Base-by-base conservation (phyloP, 2,888 invertebrate species). In the Notodonta dromedarius region DNA sequence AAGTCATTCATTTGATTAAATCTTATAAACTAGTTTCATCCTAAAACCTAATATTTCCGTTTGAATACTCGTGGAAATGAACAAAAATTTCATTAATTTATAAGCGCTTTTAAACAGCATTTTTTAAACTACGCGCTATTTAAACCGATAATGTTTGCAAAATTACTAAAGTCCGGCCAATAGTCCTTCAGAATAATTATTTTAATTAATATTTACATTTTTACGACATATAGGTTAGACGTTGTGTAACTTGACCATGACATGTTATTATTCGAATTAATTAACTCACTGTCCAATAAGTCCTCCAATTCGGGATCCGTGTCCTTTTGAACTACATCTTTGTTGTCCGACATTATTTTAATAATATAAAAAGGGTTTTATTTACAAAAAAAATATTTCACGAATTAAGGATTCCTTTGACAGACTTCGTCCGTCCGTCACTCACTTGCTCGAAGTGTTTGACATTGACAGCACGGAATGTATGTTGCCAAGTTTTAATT, bases 271-370 rank as follows among this genome's bases (percentile, higher is more conserved):
- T 14, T 24, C 56, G 12, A 59, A 59, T 16, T 57, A 59, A 57
- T 63, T n/a, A 32, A 94, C 95, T 95, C 88, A 97, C 97, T 97
- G 85, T 97, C 96, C 71, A 97, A 88, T 75, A 97, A 92, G 71
- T 96, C 96, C 62, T 96, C 95, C 70, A 97, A 89, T 84, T 97
- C 97, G 46, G 95, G 94, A 77, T 97, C 96, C 40, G 88, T 89
- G 8, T 88, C 86, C 39, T 89, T 87, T 73, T 86, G 85, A 0
- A 82, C 67, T 16, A 85, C 75, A 71, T 91, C 86, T 65, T 93
- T 91, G 69, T 87, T 89, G 59, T 93, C 92, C 52, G 93, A 87
- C 93, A 93, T 93, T 69, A 54, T 54, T 63, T 86, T 77, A 69
- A 60, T 67, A 67, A 56, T 13, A 44, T 16, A n/a, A 16, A 56